These are phyloP conservation scores for Papilio helenus DNA, from an alignment of 1,140 invertebrate genomes.

Conservation along the genomic window DNA sequence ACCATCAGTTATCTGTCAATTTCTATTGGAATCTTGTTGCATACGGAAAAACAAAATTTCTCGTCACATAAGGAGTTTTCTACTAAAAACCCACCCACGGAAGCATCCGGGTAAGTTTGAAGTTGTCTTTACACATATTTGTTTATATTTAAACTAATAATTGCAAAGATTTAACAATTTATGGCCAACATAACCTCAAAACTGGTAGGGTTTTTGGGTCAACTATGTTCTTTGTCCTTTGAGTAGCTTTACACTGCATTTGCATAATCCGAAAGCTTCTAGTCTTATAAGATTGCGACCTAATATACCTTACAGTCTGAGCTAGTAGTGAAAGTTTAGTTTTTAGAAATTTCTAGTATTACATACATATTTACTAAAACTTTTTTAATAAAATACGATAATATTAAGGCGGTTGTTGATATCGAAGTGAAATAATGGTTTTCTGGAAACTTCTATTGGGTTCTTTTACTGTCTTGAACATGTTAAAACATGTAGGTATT, in stretches of 20 bases:
- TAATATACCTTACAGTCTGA: background rate
- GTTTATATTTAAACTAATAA: conserved; percentile 43
- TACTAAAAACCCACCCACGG: conserved; percentile 59
- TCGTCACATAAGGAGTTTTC: conserved; percentile 62
- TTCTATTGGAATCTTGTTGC: conserved; percentile 55
- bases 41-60: conserved; percentile 60
- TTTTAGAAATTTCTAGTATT: background rate
- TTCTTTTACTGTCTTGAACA: conserved; percentile 13
- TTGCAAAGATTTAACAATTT: conserved; percentile 43
- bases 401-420: background rate
- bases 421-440: background rate
- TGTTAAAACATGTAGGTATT: conserved; percentile 16
- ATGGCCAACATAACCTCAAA: conserved; percentile 57
- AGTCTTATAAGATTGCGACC: conserved; percentile 1
- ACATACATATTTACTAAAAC: background rate
- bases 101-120: conserved; percentile 75
- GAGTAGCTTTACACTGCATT: conserved; percentile 53
- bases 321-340: background rate
- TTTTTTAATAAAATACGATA: background rate
- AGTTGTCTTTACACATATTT: conserved; percentile 44
- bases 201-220: conserved; percentile 68
- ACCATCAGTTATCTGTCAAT: conserved; percentile 70
- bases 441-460: conserved; percentile 17
- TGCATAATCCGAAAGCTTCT: conserved; percentile 50
- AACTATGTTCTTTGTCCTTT: conserved; percentile 64